Evolutionary conservation across 1,140 invertebrate genomes (phyloP).

Genomic region (Aphidius ervi): DNA sequence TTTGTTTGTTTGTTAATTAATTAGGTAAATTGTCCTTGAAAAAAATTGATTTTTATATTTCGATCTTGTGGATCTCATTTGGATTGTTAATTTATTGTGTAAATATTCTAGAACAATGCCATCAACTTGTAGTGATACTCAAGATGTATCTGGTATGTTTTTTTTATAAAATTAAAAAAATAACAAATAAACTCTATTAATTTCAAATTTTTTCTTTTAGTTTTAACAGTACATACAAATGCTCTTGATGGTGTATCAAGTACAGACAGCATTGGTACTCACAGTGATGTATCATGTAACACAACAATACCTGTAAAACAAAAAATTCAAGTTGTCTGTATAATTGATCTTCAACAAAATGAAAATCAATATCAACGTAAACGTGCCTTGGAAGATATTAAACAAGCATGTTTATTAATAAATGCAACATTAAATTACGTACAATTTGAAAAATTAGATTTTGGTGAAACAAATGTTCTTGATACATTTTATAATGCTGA

Average conservation of each 20-base stretch:
- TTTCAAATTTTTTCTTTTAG: slow-evolving; percentile 20
- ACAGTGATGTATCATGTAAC: slow-evolving; percentile 65
- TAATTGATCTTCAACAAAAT: slow-evolving; percentile 75
- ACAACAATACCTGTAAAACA: slow-evolving; percentile 60
- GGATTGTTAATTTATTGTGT: too few relatives aligned
- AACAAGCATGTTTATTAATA: slow-evolving; percentile 70
- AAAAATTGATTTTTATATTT: too few relatives aligned
- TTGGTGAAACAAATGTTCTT: slow-evolving; percentile 79
- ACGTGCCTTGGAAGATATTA: slow-evolving; percentile 79
- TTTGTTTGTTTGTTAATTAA: background rate
- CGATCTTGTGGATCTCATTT: too few relatives aligned
- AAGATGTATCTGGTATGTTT: slow-evolving; percentile 38
- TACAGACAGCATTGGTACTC: slow-evolving; percentile 70
- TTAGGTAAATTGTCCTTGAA: slow-evolving; percentile 11
- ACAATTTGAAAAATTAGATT: slow-evolving; percentile 82
- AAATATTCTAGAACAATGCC: slow-evolving; percentile 38
- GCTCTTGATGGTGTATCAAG: slow-evolving; percentile 41
- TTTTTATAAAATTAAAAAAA: background rate
- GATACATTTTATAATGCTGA: slow-evolving; percentile 95
- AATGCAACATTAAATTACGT: slow-evolving; percentile 78
- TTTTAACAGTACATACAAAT: slow-evolving; percentile 26
- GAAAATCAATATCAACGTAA: slow-evolving; percentile 69
- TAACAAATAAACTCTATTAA: background rate
- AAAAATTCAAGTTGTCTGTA: slow-evolving; percentile 87
- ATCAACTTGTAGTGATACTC: slow-evolving; percentile 41